Base-by-base conservation (phyloP, 1,140 invertebrate genomes). In the Olivierus martensii region DNA sequence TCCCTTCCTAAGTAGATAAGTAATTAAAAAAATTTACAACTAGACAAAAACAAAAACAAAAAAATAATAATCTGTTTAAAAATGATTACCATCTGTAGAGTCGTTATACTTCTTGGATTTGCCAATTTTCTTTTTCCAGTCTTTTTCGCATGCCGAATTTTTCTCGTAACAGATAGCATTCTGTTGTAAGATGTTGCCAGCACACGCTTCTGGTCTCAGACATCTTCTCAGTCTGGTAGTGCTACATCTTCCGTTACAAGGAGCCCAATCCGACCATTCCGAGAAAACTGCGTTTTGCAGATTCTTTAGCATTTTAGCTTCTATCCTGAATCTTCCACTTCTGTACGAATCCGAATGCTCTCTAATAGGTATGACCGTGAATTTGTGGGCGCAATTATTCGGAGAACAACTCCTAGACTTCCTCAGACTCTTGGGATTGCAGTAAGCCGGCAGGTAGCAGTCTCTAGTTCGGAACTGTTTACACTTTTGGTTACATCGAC, bases 111-210 rank as follows among this genome's bases (percentile, higher is more conserved):
- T 35, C 10, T 36, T 34, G 19, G 44, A 46, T 37, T 22, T 28
- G 4, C 9, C 28, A 4, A 28, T 17, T 2, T 46, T 38, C 15
- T 28, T 37, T 17, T 37, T 43, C 34, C 80, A 75, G 78, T 79
- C 84, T 43, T 73, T 75, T 63, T 88, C 80, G 65, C 85, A 89
- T 55, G 77, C 79, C 52, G 81, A 83, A 42, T 80, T 81, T 61
- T 84, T 80, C 2, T 79, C 73, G 63, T 86, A 89, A 63, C 88
- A 94, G 60, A 84, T 86, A 6, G 86, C 84, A 3, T 80, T 82
- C 66, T 93, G 80, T 55, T 79, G 75, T 55, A 28, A 89, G 75
- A 42, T 82, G 76, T 63, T 81, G 79, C 36, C 75, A 76, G 1
- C 78, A 63, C 89, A 93, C 53, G 82, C 71, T 14, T 78, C 73